A percentile compares a stretch with the other conserved stretches of the same genome.
Conservation (phyloP, 2,113 vertebrate genomes). For the Nettapus auritus region DNA sequence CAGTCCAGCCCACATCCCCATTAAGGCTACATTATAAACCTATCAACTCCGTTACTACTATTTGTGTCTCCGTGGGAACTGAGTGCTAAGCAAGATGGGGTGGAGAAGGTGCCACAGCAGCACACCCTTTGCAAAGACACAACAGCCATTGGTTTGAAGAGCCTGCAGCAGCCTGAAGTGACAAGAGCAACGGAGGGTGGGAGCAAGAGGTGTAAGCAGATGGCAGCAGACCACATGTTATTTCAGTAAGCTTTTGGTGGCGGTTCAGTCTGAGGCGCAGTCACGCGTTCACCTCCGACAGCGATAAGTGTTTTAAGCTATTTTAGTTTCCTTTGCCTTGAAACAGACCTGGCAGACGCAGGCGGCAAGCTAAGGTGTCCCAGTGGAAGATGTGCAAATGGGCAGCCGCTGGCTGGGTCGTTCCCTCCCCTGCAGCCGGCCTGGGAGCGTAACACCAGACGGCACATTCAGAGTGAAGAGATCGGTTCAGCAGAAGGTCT, state of each 20-base stretch:
- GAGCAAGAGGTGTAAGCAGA: constrained; percentile 60
- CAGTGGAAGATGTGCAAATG: background rate
- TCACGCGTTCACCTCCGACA: constrained; percentile 50
- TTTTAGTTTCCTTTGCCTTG: constrained; percentile 31
- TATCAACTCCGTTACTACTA: background rate
- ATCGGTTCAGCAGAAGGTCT: background rate
- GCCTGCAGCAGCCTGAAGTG: constrained; percentile 28
- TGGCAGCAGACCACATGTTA: constrained; percentile 53
- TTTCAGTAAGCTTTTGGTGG: constrained; percentile 41
- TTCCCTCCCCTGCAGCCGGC: background rate
- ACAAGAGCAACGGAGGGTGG: background rate
- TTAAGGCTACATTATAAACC: background rate
- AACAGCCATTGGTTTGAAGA: constrained; percentile 1
- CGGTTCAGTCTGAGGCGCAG: background rate
- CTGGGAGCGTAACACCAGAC: fast-evolving
- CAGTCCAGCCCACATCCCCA: constrained; percentile 7
- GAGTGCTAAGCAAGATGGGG: background rate
- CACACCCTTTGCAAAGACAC: background rate
- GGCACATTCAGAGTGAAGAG: background rate
- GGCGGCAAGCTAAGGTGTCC: background rate
- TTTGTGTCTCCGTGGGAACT: background rate
- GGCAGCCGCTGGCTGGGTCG: background rate
- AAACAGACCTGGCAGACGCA: constrained; percentile 9
- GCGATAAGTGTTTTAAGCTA: constrained; percentile 9
- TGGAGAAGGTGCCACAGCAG: background rate